These are phyloP conservation scores for Xestia xanthographa DNA, from an alignment of 2,888 invertebrate species.

Conservation along the genomic window DNA sequence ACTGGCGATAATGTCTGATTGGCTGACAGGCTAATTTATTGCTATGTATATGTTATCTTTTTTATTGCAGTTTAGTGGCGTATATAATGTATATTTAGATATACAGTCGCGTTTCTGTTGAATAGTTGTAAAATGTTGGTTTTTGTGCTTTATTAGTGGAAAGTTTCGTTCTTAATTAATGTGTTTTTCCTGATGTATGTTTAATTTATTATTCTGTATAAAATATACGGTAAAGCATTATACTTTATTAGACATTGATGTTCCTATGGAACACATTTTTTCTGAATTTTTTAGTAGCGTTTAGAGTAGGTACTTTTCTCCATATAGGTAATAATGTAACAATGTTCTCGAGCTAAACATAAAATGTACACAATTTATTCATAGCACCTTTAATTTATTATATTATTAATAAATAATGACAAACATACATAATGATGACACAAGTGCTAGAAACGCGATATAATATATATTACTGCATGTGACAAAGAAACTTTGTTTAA, in stretches of 20 bases:
- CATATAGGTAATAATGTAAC: not conserved
- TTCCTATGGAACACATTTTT: not conserved
- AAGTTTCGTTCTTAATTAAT: constrained; percentile 33
- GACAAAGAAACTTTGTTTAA: constrained; percentile 30
- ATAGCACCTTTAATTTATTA: not conserved
- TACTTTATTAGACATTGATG: constrained; percentile 2
- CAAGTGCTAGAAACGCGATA: constrained; percentile 18
- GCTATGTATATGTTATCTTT: constrained; percentile 53
- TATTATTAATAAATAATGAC: constrained; percentile 32
- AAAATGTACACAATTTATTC: not conserved
- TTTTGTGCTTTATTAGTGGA: constrained; percentile 26
- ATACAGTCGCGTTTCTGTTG: constrained; percentile 25
- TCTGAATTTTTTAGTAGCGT: too few relatives aligned
- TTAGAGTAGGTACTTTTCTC: not conserved
- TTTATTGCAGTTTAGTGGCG: constrained; percentile 48
- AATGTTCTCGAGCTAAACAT: not conserved
- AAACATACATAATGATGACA: constrained; percentile 14
- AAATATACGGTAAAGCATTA: not conserved
- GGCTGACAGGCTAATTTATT: constrained; percentile 54
- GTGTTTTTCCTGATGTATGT: constrained; percentile 5
- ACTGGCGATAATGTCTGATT: constrained; percentile 60
- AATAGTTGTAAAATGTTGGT: constrained; percentile 10
- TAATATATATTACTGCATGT: constrained; percentile 3
- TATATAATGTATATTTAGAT: constrained; percentile 30
- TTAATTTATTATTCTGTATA: constrained; percentile 6